Evolutionary conservation across 1,140 invertebrate species (phyloP), one percentile per base, ranked within the genome.

Genomic region (Nasonia giraulti): DNA sequence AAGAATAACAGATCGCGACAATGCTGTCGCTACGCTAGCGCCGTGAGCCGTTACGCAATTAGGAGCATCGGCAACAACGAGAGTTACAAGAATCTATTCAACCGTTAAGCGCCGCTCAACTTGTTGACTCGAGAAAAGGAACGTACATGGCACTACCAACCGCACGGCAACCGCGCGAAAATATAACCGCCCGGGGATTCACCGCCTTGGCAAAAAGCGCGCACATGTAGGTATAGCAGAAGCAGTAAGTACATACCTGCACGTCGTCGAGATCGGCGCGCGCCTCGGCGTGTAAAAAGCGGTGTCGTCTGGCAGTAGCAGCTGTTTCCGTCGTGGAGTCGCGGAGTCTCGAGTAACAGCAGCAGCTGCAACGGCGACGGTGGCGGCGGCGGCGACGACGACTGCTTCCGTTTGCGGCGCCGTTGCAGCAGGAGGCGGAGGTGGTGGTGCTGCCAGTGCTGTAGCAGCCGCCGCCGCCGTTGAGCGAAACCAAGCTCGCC

Each of bases 221-320:
- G 33, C 33, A 27, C 27, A 37, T 37, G 6, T 37, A 37, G 33
- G 33, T 37, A 37, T 37, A 62, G 7, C 7, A 23, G 47, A 44
- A 76, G 31, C 33, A 23, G 47, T 31, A 27, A 27, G 23, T 37
- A 27, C 69, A 8, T 76, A 81, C 79, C 79, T 85, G 79, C 40
- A 71, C n/a, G 50, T 85, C 47, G 12, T 62, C 17, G 23, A 85
- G 50, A 81, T 80, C 27, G 79, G 40, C 74, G 37, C 44, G 50
- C 20, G 50, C 68, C 14, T 40, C 33, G 14, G 69, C 10, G 80
- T 37, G 33, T 3, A 47, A 40, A 2, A 10, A 71, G 20, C n/a
- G 55, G 14, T 62, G 55, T 62, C 55, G 55, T n/a, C 17, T n/a
- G 55, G 55, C 55, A 62, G 55, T 62, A 62, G 55, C 55, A n/a